Conservation (phyloP, 2,797 vertebrate genomes). For the Fundulus diaphanus region DNA sequence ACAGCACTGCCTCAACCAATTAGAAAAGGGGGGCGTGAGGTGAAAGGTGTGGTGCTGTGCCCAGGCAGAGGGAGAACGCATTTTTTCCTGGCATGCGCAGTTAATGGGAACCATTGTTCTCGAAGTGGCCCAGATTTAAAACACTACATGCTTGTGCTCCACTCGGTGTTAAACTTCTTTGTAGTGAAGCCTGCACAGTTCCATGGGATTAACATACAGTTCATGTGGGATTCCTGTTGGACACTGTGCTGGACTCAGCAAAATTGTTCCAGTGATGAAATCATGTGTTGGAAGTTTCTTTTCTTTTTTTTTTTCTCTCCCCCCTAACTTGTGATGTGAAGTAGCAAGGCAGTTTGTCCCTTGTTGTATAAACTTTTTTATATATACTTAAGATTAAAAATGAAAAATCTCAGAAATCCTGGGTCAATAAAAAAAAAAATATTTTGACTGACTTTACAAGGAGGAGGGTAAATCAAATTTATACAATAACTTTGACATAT, state of each 20-base stretch:
- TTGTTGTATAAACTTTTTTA: not conserved
- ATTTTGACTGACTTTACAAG: not conserved
- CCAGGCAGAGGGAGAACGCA: conserved; percentile 18
- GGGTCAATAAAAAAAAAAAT: not conserved
- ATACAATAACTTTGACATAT: not conserved
- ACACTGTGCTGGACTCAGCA: conserved; percentile 5
- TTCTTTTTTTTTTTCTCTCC: not conserved
- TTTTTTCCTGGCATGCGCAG: conserved; percentile 37
- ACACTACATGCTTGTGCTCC: not conserved
- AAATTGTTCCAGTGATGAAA: conserved; percentile 28
- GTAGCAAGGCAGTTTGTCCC: conserved; percentile 9
- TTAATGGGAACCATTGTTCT: conserved; percentile 26
- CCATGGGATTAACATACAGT: not conserved
- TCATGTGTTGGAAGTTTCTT: conserved; percentile 48
- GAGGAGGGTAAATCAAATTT: not conserved
- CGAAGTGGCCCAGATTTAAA: conserved; percentile 1
- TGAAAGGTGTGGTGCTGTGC: conserved; percentile 33
- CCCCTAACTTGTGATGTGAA: not conserved
- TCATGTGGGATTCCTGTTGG: conserved; percentile 39
- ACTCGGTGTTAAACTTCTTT: not conserved
- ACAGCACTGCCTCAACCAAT: conserved; percentile 40
- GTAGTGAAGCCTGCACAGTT: not conserved
- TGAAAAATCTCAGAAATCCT: too few relatives aligned
- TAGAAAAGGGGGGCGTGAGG: conserved; percentile 46
- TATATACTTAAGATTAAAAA: too few relatives aligned